These are phyloP conservation scores for Tenodera sinensis DNA, from an alignment of 2,888 invertebrate species.

Conservation along the genomic window DNA sequence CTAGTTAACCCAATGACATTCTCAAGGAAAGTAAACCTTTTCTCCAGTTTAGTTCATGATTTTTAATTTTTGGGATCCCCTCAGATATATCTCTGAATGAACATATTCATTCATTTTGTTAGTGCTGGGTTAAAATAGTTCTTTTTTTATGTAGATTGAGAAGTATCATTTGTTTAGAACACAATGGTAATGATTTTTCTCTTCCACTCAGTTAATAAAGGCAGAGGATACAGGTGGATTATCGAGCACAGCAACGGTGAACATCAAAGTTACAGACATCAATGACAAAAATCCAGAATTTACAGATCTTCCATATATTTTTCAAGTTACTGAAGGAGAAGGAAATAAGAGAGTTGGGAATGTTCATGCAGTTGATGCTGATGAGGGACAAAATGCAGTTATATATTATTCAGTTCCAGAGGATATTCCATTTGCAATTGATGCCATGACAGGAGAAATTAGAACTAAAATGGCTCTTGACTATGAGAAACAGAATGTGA, in stretches of 20 bases:
- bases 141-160: not conserved
- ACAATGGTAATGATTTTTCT: conserved; percentile 21
- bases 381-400: conserved; percentile 79
- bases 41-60: no score
- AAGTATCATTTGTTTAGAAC: not conserved
- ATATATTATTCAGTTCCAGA: conserved; percentile 76
- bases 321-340: conserved; percentile 74
- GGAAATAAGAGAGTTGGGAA: conserved; percentile 57
- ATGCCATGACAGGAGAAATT: conserved; percentile 75
- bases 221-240: conserved; percentile 84
- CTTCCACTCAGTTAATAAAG: conserved; percentile 60
- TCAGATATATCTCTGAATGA: not conserved
- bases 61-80: not conserved
- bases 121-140: not conserved
- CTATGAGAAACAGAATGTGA: conserved; percentile 75
- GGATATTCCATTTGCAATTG: conserved; percentile 75
- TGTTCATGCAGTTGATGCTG: conserved; percentile 80
- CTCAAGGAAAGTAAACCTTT: no score
- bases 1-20: no score
- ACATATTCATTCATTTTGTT: not conserved
- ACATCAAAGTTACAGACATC: conserved; percentile 85
- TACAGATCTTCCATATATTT: conserved; percentile 73
- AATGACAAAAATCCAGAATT: conserved; percentile 91
- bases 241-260: conserved; percentile 77
- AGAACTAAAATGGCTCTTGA: conserved; percentile 70